A percentile compares a stretch with the other conserved stretches of the same genome.
These are phyloP conservation scores for Drosophila athabasca DNA, from an alignment of 1,140 invertebrate species.

Conservation along the genomic window DNA sequence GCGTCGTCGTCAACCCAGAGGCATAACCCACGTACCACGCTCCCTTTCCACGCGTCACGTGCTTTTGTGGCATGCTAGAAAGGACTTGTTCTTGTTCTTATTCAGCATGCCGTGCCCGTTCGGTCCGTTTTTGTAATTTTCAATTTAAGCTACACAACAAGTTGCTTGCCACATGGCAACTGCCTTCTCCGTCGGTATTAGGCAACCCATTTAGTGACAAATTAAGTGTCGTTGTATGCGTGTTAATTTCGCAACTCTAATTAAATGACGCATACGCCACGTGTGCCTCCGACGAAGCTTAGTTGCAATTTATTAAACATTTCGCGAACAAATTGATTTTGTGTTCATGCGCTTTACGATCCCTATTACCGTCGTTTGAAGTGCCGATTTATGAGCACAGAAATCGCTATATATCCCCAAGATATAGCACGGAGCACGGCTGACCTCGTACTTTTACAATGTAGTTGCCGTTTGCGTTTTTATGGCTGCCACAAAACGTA, in stretches of 20 bases:
- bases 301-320: slow-evolving; percentile 77
- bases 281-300: slow-evolving; percentile 44
- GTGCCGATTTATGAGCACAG: slow-evolving; percentile 63
- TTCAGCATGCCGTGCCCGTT: slow-evolving; percentile 34
- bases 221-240: slow-evolving; percentile 75
- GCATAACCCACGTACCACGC: slow-evolving; percentile 28
- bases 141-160: slow-evolving; percentile 77
- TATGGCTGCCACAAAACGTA: slow-evolving; percentile 64
- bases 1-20: slow-evolving; percentile 52
- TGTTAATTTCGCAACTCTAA: slow-evolving; percentile 70
- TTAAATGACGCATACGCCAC: slow-evolving; percentile 68
- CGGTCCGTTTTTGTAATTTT: slow-evolving; percentile 73
- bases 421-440: slow-evolving; percentile 51
- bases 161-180: slow-evolving; percentile 66
- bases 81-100: slow-evolving; percentile 17
- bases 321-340: slow-evolving; percentile 73
- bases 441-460: slow-evolving; percentile 42
- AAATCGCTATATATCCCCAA: slow-evolving; percentile 40
- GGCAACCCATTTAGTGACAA: slow-evolving; percentile 71
- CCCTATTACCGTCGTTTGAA: slow-evolving; percentile 26
- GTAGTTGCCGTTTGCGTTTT: slow-evolving; percentile 46
- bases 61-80: slow-evolving; percentile 61
- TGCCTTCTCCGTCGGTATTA: neutral
- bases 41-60: slow-evolving; percentile 51
- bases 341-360: slow-evolving; percentile 70